A percentile compares a stretch with the other conserved stretches of the same genome.
These are phyloP conservation scores for Sylvicola cinctus DNA, from an alignment of 2,888 invertebrate species.

Conservation along the genomic window DNA sequence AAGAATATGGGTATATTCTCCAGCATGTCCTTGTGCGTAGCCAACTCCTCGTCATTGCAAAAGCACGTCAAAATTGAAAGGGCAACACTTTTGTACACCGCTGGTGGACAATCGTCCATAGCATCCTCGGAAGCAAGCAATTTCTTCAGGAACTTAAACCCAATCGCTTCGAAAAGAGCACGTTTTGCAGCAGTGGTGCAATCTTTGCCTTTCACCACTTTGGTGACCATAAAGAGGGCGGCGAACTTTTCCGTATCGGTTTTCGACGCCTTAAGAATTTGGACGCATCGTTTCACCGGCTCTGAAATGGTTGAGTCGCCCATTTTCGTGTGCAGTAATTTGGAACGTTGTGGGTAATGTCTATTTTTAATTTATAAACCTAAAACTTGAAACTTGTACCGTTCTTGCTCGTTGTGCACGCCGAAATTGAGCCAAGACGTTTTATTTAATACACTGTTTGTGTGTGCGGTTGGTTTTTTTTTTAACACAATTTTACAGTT, in stretches of 20 bases:
- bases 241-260: constrained; percentile 85
- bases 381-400: background rate
- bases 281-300: constrained; percentile 65
- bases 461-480: too few relatives aligned
- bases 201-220: constrained; percentile 66
- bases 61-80: constrained; percentile 72
- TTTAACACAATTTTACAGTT: too few relatives aligned
- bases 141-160: constrained; percentile 66
- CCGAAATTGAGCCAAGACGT: background rate
- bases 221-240: constrained; percentile 78
- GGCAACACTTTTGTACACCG: constrained; percentile 80
- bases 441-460: too few relatives aligned
- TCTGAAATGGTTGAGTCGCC: constrained; percentile 39
- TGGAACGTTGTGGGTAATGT: background rate
- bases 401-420: background rate
- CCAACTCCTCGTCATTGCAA: constrained; percentile 59
- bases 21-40: constrained; percentile 64
- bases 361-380: background rate
- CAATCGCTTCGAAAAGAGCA: constrained; percentile 72
- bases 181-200: constrained; percentile 57
- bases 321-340: constrained; percentile 7
- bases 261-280: constrained; percentile 54
- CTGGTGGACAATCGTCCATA: constrained; percentile 72
- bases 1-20: constrained; percentile 63
- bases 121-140: constrained; percentile 53